A percentile compares a stretch with the other conserved stretches of the same genome.
These are phyloP conservation scores for Artibeus jamaicensis DNA, from an alignment of 2,797 vertebrate species.

Conservation along the genomic window DNA sequence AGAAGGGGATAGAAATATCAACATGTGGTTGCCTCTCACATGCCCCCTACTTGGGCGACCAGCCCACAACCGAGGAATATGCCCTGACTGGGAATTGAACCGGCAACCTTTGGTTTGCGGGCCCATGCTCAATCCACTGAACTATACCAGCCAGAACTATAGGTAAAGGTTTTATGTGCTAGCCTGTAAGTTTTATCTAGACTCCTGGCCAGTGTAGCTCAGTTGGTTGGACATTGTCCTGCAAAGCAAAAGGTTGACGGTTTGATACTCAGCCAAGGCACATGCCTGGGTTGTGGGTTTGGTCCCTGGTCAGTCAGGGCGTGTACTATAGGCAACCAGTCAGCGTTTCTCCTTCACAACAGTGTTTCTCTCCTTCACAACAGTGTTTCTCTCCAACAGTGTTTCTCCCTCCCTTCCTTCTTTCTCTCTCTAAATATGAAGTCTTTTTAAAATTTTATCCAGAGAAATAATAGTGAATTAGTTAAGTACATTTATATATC, in stretches of 20 bases:
- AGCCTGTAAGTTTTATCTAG: conserved; percentile 7
- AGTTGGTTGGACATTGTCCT: background rate
- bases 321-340: background rate
- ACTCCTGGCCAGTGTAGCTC: background rate
- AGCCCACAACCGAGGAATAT: too few relatives aligned
- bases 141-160: background rate
- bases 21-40: too few relatives aligned
- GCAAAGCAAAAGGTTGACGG: background rate
- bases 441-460: too few relatives aligned
- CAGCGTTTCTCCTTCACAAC: too few relatives aligned
- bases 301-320: background rate
- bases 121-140: too few relatives aligned
- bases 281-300: background rate
- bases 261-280: background rate
- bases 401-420: background rate
- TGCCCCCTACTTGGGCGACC: too few relatives aligned
- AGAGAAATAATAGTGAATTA: background rate
- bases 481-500: background rate
- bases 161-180: conserved; percentile 4
- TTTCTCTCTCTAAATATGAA: too few relatives aligned
- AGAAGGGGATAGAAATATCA: too few relatives aligned
- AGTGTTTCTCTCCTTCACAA: background rate
- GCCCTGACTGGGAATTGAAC: too few relatives aligned
- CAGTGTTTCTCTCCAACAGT: background rate
- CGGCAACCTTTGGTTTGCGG: too few relatives aligned